Evolutionary conservation across 1,140 invertebrate genomes (phyloP).

Genomic region (Lamellibrachia luymesi): DNA sequence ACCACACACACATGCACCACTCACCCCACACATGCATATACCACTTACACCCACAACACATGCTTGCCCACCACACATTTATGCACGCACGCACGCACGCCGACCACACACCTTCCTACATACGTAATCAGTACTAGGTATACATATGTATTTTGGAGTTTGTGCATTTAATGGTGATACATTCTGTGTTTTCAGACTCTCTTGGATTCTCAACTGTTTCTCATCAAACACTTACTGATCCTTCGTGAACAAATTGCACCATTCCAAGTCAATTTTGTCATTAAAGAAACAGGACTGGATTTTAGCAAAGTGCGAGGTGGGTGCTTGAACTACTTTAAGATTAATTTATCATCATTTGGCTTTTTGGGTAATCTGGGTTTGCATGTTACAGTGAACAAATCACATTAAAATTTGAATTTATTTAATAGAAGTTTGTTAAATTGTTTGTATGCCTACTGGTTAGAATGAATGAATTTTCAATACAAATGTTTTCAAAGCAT

Average conservation of each 20-base stretch:
- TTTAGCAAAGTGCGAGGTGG: constrained; percentile 68
- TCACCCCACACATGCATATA: no score
- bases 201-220: constrained; percentile 92
- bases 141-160: neutral
- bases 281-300: constrained; percentile 88
- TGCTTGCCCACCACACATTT: neutral
- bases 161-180: neutral
- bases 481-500: no score
- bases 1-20: no score
- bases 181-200: constrained; percentile 51
- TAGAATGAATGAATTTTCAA: no score
- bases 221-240: constrained; percentile 97
- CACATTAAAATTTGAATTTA: neutral
- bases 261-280: constrained; percentile 93
- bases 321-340: neutral
- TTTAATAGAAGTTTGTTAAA: neutral
- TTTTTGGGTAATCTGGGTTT: neutral
- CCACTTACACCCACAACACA: no score
- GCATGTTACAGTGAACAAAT: neutral
- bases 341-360: neutral
- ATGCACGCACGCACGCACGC: neutral
- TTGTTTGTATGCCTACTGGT: no score
- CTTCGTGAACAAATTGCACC: constrained; percentile 96
- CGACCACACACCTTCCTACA: neutral
- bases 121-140: no score